Conservation (phyloP, 2,888 invertebrate genomes). For the Calameuta filiformis region DNA sequence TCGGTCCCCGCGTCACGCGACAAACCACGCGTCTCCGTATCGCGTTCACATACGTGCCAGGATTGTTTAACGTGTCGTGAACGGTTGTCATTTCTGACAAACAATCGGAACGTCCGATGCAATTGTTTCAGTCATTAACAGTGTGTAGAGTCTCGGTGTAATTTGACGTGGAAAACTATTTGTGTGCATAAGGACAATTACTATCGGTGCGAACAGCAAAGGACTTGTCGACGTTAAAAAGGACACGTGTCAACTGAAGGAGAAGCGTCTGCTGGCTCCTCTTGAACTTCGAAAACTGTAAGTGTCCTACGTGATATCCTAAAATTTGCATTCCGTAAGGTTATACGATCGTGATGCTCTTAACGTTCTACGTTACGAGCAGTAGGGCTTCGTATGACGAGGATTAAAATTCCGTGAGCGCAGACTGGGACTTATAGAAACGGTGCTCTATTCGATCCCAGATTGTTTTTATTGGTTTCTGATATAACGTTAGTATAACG, state of each 20-base stretch:
- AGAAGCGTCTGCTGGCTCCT: neutral
- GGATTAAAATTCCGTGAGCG: neutral
- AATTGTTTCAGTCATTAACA: neutral
- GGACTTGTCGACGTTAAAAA: neutral
- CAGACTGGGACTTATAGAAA: neutral
- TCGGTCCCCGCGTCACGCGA: conserved; percentile 1
- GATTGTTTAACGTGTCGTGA: neutral
- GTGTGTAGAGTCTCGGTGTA: neutral
- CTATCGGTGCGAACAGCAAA: neutral
- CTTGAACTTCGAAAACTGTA: neutral
- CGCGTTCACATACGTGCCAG: conserved; percentile 12
- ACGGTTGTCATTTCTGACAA: neutral
- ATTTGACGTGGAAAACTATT: neutral
- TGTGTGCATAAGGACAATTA: neutral
- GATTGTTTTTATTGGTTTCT: neutral
- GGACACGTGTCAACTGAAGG: neutral
- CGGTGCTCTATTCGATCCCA: neutral
- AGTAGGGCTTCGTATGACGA: neutral
- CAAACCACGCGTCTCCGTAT: conserved; percentile 13
- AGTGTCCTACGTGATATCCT: neutral
- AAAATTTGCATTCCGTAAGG: neutral
- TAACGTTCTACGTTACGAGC: neutral
- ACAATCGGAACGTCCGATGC: neutral
- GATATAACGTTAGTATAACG: neutral
- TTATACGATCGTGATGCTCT: neutral